Base-by-base conservation (phyloP, 2,888 invertebrate genomes). In the Lasioglossum zephyrum region DNA sequence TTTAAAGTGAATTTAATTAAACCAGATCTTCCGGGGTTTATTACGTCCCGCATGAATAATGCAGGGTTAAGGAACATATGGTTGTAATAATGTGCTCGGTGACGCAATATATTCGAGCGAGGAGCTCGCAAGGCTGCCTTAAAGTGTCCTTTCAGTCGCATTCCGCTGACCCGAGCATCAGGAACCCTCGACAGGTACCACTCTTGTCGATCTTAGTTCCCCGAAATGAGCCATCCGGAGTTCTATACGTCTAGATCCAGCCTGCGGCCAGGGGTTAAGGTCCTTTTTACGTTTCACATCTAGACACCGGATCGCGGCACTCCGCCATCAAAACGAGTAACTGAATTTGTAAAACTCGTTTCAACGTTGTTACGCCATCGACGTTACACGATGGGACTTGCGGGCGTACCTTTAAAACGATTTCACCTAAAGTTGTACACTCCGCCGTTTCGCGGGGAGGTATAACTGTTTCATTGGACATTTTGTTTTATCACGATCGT, bases 121-220 rank as follows among this genome's bases (percentile, higher is more conserved):
- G 60, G 53, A 74, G 36, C 31, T 60, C 81, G 49, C 53, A 75
- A 76, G 77, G 47, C 36, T 36, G 69, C 70, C 41, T 57, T 66
- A 66, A 89, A 88, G 82, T 76, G 85, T 87, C 81, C 86, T 92
- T 92, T 92, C 91, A 92, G 92, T 91, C 88, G 88, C 87, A 89
- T 92, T 91, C 77, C 84, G 87, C 87, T 88, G 91, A 91, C 89
- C 78, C 87, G 85, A 87, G 87, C 86, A 81, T 87, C 87, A 79
- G 77, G 82, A 69, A 77, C 73, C 39, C 79, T 87, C 82, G 86
- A 84, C 91, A 88, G 89, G 89, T 88, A 86, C 86, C 47, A 49
- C 75, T 75, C 74, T 85, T 77, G 87, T 87, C 89, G 84, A 57
- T 75, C 75, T 87, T 88, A 90, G 84, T 91, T 91, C 86, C 4